Percentiles rank a stretch among this genome's conserved stretches.
Conservation (phyloP, 2,113 vertebrate species). For the Solenodon paradoxus region DNA sequence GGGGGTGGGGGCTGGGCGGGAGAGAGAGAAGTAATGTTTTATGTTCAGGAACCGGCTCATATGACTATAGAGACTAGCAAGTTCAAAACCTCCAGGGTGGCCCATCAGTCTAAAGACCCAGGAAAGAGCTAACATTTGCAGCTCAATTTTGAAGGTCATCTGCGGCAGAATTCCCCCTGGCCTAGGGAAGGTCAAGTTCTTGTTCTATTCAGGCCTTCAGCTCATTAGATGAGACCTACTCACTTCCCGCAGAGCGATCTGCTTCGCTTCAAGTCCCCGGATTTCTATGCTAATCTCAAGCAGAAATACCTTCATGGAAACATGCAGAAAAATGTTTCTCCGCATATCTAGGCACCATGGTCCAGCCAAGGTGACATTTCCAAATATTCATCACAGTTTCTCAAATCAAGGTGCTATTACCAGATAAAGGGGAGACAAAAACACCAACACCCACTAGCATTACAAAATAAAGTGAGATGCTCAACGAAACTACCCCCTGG, state of each 20-base stretch:
- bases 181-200: background rate
- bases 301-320: background rate
- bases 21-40: background rate
- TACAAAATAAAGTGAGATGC: background rate
- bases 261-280: background rate
- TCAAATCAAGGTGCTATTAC: background rate
- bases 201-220: background rate
- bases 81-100: background rate
- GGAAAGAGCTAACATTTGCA: background rate
- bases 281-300: background rate
- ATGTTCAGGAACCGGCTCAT: background rate
- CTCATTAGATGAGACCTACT: background rate
- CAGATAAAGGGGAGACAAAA: background rate
- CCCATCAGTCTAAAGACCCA: background rate
- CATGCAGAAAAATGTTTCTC: background rate
- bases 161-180: background rate
- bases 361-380: background rate
- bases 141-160: background rate
- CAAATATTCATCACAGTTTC: background rate
- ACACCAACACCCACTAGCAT: background rate
- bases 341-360: background rate
- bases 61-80: background rate
- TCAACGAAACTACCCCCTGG: background rate
- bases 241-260: background rate
- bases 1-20: no score